Evolutionary conservation across 2,888 invertebrate species (phyloP).

Genomic region (Andrena minutula): DNA sequence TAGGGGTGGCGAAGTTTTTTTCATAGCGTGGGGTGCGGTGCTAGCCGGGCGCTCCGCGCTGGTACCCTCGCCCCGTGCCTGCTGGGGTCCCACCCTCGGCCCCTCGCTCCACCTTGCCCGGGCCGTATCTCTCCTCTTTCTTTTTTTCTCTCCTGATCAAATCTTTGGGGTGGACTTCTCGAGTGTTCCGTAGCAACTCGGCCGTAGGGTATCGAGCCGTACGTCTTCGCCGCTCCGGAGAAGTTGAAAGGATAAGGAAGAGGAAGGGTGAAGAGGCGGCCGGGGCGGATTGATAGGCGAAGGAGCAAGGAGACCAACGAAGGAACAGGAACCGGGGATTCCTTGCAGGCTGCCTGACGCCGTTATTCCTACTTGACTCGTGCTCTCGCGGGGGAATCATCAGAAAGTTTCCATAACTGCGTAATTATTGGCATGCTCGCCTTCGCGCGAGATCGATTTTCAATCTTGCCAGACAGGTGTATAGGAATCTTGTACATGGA

Average conservation of each 20-base stretch:
- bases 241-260: constrained; percentile 66
- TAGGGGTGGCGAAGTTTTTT: constrained; percentile 80
- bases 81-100: constrained; percentile 74
- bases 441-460: too few species aligned
- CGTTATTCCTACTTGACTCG: constrained; percentile 3
- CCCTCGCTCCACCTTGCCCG: constrained; percentile 55
- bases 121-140: constrained; percentile 57
- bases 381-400: not conserved
- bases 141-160: constrained; percentile 72
- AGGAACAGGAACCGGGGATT: not conserved
- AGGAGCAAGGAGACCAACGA: constrained; percentile 22
- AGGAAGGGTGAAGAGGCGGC: constrained; percentile 44
- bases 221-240: constrained; percentile 69
- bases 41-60: constrained; percentile 66
- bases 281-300: constrained; percentile 43
- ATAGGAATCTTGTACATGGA: too few species aligned
- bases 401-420: not conserved
- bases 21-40: constrained; percentile 75
- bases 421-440: not conserved
- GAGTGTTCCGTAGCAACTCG: constrained; percentile 68
- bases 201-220: constrained; percentile 73
- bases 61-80: constrained; percentile 66
- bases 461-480: too few species aligned
- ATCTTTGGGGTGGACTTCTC: constrained; percentile 79
- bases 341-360: constrained; percentile 6